Base-by-base conservation (phyloP, 2,888 invertebrate species). In the Temnothorax ravouxi region DNA sequence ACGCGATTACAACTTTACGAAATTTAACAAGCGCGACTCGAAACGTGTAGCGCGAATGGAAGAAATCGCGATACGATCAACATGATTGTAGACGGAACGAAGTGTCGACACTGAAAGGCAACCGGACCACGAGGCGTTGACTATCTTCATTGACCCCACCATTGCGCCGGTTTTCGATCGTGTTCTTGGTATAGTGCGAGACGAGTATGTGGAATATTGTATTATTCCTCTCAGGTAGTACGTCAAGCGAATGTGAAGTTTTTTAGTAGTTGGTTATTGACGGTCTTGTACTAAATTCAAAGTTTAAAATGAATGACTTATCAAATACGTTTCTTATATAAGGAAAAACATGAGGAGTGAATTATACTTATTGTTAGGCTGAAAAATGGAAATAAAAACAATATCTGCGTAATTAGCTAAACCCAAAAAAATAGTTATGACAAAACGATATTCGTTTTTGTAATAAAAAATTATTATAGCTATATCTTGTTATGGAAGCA, bases 91-190 rank as follows among this genome's bases (percentile, higher is more conserved):
- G 82, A 84, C 88, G 84, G 88, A 89, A 86, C 85, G 92, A 91
- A 91, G 89, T 83, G 87, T 85, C 89, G 89, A 81, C 86, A 93
- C 93, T 93, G 93, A 90, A 92, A 90, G 90, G 86, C 91, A 87
- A 84, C 79, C 86, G 83, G 83, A 90, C 89, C 92, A 92, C 91
- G 92, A 92, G 91, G 88, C 90, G 74, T 87, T 84, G 89, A 91
- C 90, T 91, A 91, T 92, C 90, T 88, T 83, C 18, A 11, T 47
- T 50, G 61, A 75, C 74, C 71, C 91, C 92, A 92, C 93, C 91
- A 92, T 91, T 90, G 89, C 34, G 25, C 54, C 29, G 44, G 69
- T 72, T 82, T 88, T 72, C 87, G 62, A 87, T 82, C 84, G 80
- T 62, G 38, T 62, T 29, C 83, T 41, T 38, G 25, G 62, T 47